Percentiles rank a stretch among this genome's conserved stretches.
Conservation (phyloP, 2,113 vertebrate species). For the Oryzias javanicus region DNA sequence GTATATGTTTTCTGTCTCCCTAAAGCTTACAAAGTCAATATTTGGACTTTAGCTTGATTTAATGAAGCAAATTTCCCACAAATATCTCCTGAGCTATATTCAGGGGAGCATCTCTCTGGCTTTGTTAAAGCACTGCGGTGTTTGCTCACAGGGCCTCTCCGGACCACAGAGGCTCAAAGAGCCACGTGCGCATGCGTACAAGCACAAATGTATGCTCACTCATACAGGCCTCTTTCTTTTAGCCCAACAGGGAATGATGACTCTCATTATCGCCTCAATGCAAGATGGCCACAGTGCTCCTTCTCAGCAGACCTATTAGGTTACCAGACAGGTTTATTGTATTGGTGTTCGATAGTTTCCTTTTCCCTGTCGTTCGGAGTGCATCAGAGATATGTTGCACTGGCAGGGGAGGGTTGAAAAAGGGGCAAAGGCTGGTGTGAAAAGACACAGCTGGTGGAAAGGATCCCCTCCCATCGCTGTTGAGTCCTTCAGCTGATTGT, state of each 20-base stretch:
- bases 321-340: constrained; percentile 74
- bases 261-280: constrained; percentile 74
- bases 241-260: constrained; percentile 71
- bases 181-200: constrained; percentile 23
- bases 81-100: constrained; percentile 41
- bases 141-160: constrained; percentile 59
- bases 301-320: constrained; percentile 68
- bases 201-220: constrained; percentile 24
- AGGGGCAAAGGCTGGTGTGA: constrained; percentile 43
- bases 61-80: constrained; percentile 60
- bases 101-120: constrained; percentile 41
- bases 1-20: constrained; percentile 46
- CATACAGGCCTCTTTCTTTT: constrained; percentile 40
- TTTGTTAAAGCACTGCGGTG: constrained; percentile 51
- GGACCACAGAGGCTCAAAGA: constrained; percentile 47
- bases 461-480: constrained; percentile 15
- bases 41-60: constrained; percentile 63
- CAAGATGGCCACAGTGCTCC: constrained; percentile 64
- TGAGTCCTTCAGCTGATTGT: constrained; percentile 24
- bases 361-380: constrained; percentile 65
- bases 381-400: constrained; percentile 61
- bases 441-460: constrained; percentile 56
- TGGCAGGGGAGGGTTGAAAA: constrained; percentile 22
- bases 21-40: constrained; percentile 56
- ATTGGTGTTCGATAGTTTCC: constrained; percentile 73